Evolutionary conservation across 2,888 invertebrate genomes (phyloP), one percentile per base, ranked within the genome.

Genomic region (Silvanus unidentatus): DNA sequence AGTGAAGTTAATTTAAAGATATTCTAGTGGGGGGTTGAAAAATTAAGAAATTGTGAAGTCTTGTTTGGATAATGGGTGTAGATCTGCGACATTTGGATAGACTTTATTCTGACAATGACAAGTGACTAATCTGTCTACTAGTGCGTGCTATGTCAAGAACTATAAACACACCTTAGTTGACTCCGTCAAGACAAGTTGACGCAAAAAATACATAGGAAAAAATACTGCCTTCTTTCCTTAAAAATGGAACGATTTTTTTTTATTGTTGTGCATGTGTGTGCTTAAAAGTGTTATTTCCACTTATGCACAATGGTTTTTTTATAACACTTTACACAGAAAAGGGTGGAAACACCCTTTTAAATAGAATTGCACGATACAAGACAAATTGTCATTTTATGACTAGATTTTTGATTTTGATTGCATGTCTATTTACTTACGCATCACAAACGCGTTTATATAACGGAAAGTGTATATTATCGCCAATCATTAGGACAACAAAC

Each of bases 41-140:
- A 48, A 53, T 53, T 32, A 22, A 22, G 22, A 22, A 22, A 22
- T 22, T 47, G 47, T 50, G 41, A 49, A 47, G 47, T 49, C 42
- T 43, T 47, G 47, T 22, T 22, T 22, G 49, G 48, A 46, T 46
- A 48, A 46, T 50, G 16, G 41, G 41, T 11, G 22, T 22, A 37
- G 43, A 40, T 48, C 48, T 37, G 52, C 45, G 49, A 52, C 52
- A 48, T 49, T 52, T 52, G 42, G 53, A 50, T 54, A 22, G 53
- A 57, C 54, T 59, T 56, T 60, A 57, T 56, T 46, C 43, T 45
- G 59, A 54, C 59, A 49, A 39, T 46, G 53, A 55, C 55, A 55
- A 53, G 52, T 52, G 50, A 53, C 53, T 58, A 57, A 59, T 55
- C 52, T 54, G 50, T 54, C 58, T 50, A 45, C 45, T 42, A 46